Evolutionary conservation across 2,888 invertebrate species (phyloP).

Genomic region (Ophioninae sp.): DNA sequence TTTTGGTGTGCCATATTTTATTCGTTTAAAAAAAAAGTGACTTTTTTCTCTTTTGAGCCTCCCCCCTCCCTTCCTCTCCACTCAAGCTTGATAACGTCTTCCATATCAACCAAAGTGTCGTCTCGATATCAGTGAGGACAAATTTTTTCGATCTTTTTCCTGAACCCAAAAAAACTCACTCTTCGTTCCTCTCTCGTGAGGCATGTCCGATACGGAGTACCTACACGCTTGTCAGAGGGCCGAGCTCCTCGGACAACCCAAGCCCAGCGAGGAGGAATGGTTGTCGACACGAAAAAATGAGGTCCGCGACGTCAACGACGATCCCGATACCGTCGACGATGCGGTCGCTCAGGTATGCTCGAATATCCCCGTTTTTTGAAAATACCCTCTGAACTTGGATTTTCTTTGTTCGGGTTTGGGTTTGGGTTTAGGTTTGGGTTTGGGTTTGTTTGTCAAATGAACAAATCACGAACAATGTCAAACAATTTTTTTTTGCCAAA

Average conservation of each 20-base stretch:
- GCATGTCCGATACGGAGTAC: constrained; percentile 81
- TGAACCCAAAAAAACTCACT: neutral
- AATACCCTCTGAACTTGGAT: neutral
- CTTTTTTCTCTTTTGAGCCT: neutral
- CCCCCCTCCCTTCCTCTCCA: neutral
- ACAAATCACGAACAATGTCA: too few relatives aligned
- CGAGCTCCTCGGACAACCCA: constrained; percentile 88
- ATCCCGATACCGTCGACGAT: constrained; percentile 69
- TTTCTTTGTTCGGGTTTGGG: too few relatives aligned
- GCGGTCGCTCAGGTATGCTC: constrained; percentile 67
- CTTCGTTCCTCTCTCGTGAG: neutral
- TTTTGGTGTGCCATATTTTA: neutral
- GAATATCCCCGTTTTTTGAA: neutral
- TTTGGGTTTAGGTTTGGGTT: too few relatives aligned
- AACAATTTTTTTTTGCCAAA: too few relatives aligned
- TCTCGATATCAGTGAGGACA: neutral
- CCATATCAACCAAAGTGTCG: neutral
- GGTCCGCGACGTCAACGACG: constrained; percentile 41
- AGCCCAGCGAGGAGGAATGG: constrained; percentile 86
- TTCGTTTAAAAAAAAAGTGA: neutral
- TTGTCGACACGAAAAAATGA: constrained; percentile 63
- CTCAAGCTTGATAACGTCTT: neutral
- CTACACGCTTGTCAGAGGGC: constrained; percentile 90
- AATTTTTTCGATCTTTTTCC: neutral
- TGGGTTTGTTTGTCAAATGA: too few relatives aligned